Evolutionary conservation across 2,797 vertebrate genomes (phyloP).

Genomic region (Bufotes viridis): DNA sequence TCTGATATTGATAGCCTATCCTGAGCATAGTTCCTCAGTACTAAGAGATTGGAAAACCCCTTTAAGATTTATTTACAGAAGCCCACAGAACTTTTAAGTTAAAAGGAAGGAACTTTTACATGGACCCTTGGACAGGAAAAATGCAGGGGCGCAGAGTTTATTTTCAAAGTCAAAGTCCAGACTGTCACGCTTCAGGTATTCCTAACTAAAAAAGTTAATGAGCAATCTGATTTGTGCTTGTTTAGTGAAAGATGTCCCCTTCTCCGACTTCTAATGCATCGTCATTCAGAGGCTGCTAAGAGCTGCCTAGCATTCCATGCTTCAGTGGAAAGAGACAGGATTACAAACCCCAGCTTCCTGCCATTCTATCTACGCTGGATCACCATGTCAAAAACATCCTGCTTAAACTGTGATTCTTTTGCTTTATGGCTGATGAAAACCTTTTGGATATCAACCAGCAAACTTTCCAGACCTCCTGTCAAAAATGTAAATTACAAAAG

Average conservation of each 20-base stretch:
- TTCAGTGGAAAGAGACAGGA: slow-evolving; percentile 46
- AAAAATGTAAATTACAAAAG: slow-evolving; percentile 53
- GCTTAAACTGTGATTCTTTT: slow-evolving; percentile 44
- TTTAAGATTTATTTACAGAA: background rate
- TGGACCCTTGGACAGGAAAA: slow-evolving; percentile 46
- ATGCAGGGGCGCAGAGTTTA: slow-evolving; percentile 51
- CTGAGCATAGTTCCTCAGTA: no score
- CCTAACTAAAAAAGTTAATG: slow-evolving; percentile 52
- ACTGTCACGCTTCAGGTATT: slow-evolving; percentile 52
- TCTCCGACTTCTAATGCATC: slow-evolving; percentile 14
- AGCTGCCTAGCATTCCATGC: slow-evolving; percentile 54
- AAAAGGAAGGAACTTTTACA: slow-evolving; percentile 8
- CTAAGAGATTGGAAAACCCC: no score
- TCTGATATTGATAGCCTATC: no score
- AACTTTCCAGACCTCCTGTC: slow-evolving; percentile 60
- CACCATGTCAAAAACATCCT: slow-evolving; percentile 58
- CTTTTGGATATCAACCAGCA: slow-evolving; percentile 56
- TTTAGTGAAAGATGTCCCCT: slow-evolving; percentile 45
- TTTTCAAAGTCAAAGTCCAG: slow-evolving; percentile 52
- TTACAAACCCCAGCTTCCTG: slow-evolving; percentile 47
- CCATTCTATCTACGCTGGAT: slow-evolving; percentile 53
- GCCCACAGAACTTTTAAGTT: background rate
- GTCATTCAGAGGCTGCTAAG: slow-evolving; percentile 36
- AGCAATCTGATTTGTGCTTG: slow-evolving; percentile 55
- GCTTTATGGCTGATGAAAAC: slow-evolving; percentile 58